Evolutionary conservation across 2,797 vertebrate genomes (phyloP), one percentile per base, ranked within the genome.

Genomic region (Rhynchotus rufescens): DNA sequence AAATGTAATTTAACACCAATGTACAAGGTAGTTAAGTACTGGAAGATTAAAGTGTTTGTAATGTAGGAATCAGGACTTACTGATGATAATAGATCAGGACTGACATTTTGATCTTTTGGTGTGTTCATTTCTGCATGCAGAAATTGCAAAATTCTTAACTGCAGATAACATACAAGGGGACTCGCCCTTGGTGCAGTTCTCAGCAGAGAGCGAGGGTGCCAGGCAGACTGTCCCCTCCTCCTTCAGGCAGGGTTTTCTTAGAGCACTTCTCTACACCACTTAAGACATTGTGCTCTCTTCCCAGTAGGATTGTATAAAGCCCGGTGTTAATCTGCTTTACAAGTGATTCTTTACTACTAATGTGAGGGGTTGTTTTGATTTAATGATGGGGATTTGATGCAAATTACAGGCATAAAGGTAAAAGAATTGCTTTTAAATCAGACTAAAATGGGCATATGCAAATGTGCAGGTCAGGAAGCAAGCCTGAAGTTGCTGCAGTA

Each of bases 71-170:
- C 3, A 0, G 36, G 42, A 42, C 42, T 42, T 42, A 42, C 42
- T 42, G 15, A 42, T 42, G 6, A 42, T 36, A 75, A 56, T 84
- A 69, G 75, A 66, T 88, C 72, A 85, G 75, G 38, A n/a, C 66
- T 75, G 51, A 34, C 4, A 0, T 84, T 80, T 44, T 8, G 4
- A 0, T n/a, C 20, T 47, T 54, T 10, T 2, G 2, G 6, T 32
- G n/a, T 4, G 2, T 72, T 91, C 20, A 3, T 30, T 47, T 72
- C 62, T 78, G 12, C 11, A 3, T 25, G 30, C 47, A 75, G 59
- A 80, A 22, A 65, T 0, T 0, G 56, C 49, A 72, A 4, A 80
- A 88, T 65, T 47, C 59, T 61, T 0, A 0, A 6, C 75, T 1
- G 9, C 57, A 72, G 49, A 74, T 54, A 65, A 54, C 5, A 0